phyloP scores from a whole-genome alignment of 2,888 invertebrate genomes.

The Zygaena filipendulae region DNA sequence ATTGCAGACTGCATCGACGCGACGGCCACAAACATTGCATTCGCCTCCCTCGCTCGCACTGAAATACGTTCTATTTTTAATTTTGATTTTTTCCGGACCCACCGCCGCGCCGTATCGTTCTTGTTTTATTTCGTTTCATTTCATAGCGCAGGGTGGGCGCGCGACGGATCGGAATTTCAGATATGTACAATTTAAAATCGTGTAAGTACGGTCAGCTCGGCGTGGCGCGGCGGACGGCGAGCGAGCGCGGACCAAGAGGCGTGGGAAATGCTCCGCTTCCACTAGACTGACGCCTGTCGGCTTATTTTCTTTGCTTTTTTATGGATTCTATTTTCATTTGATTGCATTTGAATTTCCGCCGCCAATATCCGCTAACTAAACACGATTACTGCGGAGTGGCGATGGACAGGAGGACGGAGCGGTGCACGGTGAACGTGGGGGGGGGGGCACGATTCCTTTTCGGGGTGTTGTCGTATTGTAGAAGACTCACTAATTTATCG shows the following conservation, averaged over 20 bases:
- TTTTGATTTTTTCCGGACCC: conserved; percentile 65
- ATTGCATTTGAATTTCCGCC: conserved; percentile 69
- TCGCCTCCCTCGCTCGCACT: conserved; percentile 50
- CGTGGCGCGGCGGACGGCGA: conserved; percentile 22
- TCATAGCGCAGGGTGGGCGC: conserved; percentile 66
- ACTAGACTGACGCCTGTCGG: conserved; percentile 67
- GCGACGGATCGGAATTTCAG: conserved; percentile 69
- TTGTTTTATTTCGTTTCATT: conserved; percentile 68
- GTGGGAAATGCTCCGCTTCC: conserved; percentile 34
- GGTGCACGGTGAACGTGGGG: too few relatives aligned
- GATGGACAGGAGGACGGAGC: conserved; percentile 57
- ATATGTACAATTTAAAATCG: conserved; percentile 70
- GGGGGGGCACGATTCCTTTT: conserved; percentile 39
- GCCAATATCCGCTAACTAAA: conserved; percentile 70
- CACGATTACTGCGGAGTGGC: conserved; percentile 67
- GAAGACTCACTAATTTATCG: conserved; percentile 67
- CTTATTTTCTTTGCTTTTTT: conserved; percentile 67
- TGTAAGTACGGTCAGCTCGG: conserved; percentile 65
- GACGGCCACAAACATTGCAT: conserved; percentile 65
- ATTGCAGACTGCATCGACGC: conserved; percentile 64
- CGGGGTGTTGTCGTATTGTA: conserved; percentile 65
- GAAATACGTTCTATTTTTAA: conserved; percentile 63
- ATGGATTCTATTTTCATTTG: conserved; percentile 68
- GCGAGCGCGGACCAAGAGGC: conserved; percentile 27
- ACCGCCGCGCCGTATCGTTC: conserved; percentile 51